phyloP scores from a whole-genome alignment of 64 coral and sea anemone genomes.

The Acropora yongei region DNA sequence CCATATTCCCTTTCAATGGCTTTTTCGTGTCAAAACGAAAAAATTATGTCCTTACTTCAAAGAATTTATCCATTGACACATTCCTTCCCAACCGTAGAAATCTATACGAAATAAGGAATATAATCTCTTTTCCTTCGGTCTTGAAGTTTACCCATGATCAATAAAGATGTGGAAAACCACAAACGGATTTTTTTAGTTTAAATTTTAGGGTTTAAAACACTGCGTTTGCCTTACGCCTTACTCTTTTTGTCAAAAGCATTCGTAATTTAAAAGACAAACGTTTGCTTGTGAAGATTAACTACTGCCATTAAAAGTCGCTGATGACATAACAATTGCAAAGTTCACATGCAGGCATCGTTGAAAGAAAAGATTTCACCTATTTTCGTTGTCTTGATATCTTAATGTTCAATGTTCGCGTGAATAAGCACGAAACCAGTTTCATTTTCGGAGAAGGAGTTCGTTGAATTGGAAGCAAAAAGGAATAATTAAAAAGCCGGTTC shows the following conservation, averaged over 20 bases:
- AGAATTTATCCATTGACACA: not conserved
- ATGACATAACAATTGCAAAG: too few species aligned
- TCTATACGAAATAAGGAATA: not conserved
- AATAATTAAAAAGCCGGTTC: too few species aligned
- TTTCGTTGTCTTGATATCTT: not conserved
- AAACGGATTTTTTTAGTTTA: not conserved
- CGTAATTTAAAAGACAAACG: too few species aligned
- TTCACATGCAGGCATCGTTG: too few species aligned
- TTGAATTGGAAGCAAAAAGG: not conserved
- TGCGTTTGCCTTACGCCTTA: too few species aligned
- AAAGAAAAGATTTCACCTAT: not conserved
- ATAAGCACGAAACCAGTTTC: slow-evolving; percentile 7
- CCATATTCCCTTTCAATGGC: slow-evolving; percentile 3
- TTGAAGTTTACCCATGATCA: not conserved
- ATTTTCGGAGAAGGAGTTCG: not conserved
- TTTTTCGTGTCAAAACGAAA: not conserved
- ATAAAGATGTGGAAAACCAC: not conserved
- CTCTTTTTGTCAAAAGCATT: too few species aligned
- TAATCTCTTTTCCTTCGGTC: not conserved
- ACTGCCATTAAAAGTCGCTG: not conserved
- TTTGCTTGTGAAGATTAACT: too few species aligned
- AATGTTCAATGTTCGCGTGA: slow-evolving; percentile 2
- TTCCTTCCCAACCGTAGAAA: not conserved
- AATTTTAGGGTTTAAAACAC: too few species aligned
- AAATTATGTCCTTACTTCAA: not conserved